Evolutionary conservation across 2,113 vertebrate species (phyloP), one percentile per base, ranked within the genome.

Genomic region (Prunella fulvescens): DNA sequence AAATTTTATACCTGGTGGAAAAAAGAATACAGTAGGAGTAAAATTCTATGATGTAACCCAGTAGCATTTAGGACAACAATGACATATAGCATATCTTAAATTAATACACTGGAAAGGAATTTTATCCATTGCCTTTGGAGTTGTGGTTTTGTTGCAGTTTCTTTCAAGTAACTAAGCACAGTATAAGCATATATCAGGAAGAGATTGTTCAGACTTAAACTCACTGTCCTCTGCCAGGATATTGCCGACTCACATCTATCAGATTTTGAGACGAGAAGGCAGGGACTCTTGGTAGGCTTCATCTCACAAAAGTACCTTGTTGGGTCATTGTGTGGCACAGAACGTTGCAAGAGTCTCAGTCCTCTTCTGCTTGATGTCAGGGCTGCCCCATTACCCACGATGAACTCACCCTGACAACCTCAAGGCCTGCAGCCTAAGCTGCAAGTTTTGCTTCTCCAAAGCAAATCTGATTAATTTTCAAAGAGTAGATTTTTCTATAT

Each of bases 101-200:
- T 22, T 2, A 62, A 45, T 78, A 40, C 15, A 51, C 17, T 72
- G 35, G 33, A 73, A 18, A 6, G 18, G 47, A 74, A 76, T 14
- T 56, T 61, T 37, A 35, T 82, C 35, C 4, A 4, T 69, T 92
- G 39, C 10, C 18, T 79, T 65, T 66, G 31, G 39, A 73, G 14
- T 4, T 67, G 47, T 58, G 40, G 23, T 28, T 74, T 86, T 86
- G 19, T 86, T 86, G 19, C 9, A 6, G 2, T 33, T 18, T 47
- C 35, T 51, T 42, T 40, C 29, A 58, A 58, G 44, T 12, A 54
- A 44, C 8, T 44, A 40, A 78, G 13, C 0, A 0, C 14, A n/a
- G 4, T 48, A 56, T 31, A 61, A 72, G 8, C 37, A 33, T 71
- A 6, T 74, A 70, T 45, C 60, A 14, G 9, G 40, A n/a, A 67